Base-by-base conservation (phyloP, 2,888 invertebrate species). In the Ophion ellenae region DNA sequence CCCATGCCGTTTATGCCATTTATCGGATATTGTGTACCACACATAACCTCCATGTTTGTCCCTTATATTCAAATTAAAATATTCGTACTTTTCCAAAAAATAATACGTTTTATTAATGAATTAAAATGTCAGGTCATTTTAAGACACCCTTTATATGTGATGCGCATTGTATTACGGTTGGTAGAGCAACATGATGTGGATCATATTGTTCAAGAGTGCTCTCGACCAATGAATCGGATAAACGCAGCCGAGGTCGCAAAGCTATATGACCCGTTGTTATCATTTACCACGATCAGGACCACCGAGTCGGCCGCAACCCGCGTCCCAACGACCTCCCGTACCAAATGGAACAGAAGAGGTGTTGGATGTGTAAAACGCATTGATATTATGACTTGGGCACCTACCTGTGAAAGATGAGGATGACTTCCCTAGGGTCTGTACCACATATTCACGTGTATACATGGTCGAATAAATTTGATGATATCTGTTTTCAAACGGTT, bases 331-430 rank as follows among this genome's bases (percentile, higher is more conserved):
- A 53, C 64, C 64, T 53, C 24, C 5, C 40, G 53, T 67, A 32
- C 45, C 53, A 36, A 70, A 45, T 79, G 67, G 47, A 78, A 78
- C 36, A 66, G 70, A 75, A 84, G 61, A 4, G 20, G 17, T 40
- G 14, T 45, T 47, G 61, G 6, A 61, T 53, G 63, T 47, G 53
- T n/a, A 24, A 53, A 71, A 17, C 70, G 20, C 20, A 70, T 45
- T 24, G 14, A 32, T 80, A 73, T 40, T 84, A 73, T 45, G 61
- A 40, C 2, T 32, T 57, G 53, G 53, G 24, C 77, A 77, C 77
- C 77, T 81, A 76, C 67, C 74, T 78, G 69, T 70, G 78, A 85
- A 81, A 74, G 74, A 40, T 64, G 81, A 78, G 78, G 32, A 45
- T 17, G 61, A 67, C 59, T 53, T 66, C 63, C 66, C 20, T 67